Percentiles rank a stretch among this genome's conserved stretches.
These are phyloP conservation scores for Danionella dracula DNA, from an alignment of 2,797 vertebrate genomes.

Conservation along the genomic window DNA sequence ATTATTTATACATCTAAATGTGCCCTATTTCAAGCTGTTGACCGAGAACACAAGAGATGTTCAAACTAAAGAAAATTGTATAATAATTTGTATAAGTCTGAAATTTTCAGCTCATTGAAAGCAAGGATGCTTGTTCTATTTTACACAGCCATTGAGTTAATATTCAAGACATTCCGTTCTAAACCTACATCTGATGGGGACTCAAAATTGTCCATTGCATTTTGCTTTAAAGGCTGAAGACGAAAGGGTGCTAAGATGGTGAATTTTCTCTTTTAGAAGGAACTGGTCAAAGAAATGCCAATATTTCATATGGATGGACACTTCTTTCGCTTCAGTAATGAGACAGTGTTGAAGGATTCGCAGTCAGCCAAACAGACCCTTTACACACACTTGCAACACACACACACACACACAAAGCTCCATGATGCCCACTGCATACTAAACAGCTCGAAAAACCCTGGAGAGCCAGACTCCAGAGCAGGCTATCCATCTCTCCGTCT, in stretches of 20 bases:
- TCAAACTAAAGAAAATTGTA: no score
- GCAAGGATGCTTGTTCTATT: no score
- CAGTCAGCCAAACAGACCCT: conserved; percentile 8
- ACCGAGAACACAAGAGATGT: background rate
- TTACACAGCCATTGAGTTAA: background rate
- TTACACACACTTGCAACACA: background rate
- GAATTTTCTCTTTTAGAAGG: conserved; percentile 1
- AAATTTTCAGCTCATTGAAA: no score
- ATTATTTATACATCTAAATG: background rate
- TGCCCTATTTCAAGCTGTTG: background rate
- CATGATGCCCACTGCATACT: conserved; percentile 16
- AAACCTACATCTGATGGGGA: background rate
- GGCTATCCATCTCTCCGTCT: conserved; percentile 24
- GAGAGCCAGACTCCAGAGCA: background rate
- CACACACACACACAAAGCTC: background rate
- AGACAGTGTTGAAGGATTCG: background rate
- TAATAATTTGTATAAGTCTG: no score
- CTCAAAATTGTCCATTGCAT: background rate
- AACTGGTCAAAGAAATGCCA: background rate
- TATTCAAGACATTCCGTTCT: background rate
- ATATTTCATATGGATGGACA: conserved; percentile 28
- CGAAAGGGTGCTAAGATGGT: background rate
- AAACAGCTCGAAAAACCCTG: background rate
- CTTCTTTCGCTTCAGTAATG: conserved; percentile 3
- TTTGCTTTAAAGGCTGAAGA: background rate